phyloP scores from a whole-genome alignment of 2,113 vertebrate genomes.

The Morone chrysops region DNA sequence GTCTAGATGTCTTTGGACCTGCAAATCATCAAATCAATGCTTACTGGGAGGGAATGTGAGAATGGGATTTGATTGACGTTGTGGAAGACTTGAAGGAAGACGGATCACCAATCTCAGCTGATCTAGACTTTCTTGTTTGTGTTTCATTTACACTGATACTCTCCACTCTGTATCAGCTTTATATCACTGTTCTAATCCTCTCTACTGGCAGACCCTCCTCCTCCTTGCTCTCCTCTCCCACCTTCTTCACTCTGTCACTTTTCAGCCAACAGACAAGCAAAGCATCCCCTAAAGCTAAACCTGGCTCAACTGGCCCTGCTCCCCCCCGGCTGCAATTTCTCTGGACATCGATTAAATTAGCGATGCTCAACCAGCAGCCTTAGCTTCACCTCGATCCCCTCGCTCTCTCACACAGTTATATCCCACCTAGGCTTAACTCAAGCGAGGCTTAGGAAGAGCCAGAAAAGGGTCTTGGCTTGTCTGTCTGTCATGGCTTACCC shows the following conservation, averaged over 20 bases:
- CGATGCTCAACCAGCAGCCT: slow-evolving; percentile 24
- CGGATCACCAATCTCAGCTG: not conserved
- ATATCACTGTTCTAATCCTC: slow-evolving; percentile 58
- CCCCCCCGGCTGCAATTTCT: slow-evolving; percentile 46
- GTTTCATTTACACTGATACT: slow-evolving; percentile 44
- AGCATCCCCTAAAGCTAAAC: slow-evolving; percentile 47
- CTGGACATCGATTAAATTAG: slow-evolving; percentile 50
- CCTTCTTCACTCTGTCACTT: slow-evolving; percentile 2
- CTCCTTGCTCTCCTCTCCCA: not conserved
- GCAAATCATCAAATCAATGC: not conserved
- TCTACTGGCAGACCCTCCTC: slow-evolving; percentile 19
- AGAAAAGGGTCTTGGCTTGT: not conserved
- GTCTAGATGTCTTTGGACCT: not conserved
- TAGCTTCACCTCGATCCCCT: slow-evolving; percentile 10
- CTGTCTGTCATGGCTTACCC: not conserved
- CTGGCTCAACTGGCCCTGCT: slow-evolving; percentile 3
- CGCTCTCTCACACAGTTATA: not conserved
- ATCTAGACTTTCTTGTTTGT: slow-evolving; percentile 7
- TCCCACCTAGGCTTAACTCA: slow-evolving; percentile 8
- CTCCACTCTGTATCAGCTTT: slow-evolving; percentile 43
- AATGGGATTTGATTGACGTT: not conserved
- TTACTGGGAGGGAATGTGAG: not conserved
- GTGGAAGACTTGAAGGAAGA: not conserved
- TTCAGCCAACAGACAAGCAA: slow-evolving; percentile 25
- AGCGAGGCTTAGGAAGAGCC: slow-evolving; percentile 2